Evolutionary conservation across 2,888 invertebrate genomes (phyloP), one percentile per base, ranked within the genome.

Genomic region (Cephus nigrinus): DNA sequence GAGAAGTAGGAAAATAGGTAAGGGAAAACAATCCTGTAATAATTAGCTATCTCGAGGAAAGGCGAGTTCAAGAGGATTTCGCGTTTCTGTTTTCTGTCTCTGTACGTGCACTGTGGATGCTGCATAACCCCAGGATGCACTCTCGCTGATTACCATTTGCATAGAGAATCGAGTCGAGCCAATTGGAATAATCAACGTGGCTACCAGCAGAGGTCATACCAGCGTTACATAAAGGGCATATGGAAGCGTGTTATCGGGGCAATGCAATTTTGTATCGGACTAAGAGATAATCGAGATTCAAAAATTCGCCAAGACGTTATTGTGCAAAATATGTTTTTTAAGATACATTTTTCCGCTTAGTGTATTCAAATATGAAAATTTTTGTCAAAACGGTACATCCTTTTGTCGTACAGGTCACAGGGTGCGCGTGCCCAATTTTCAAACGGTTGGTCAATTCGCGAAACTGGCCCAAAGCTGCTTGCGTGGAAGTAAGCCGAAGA

Each of bases 101-200:
- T 35, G 23, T 15, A 35, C 76, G 78, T 55, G 75, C 71, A n/a
- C 31, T 9, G 71, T 32, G 71, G 32, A 71, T 33, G 71, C 15
- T 74, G 81, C 82, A 79, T 84, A 83, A 86, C 83, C 82, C 80
- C 85, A 79, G 81, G 87, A 83, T 80, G 86, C 89, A 90, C 90
- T 90, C 84, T 87, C 81, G 82, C 81, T 89, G 90, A 90, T 90
- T 90, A 88, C 86, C 84, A 87, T 86, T 86, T 86, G 85, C 86
- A 83, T 85, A 86, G 85, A 83, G 88, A 85, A 86, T 88, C 84
- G 85, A 80, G 75, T 73, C 71, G 78, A 55, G 32, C 36, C 75
- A 80, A 82, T 81, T 82, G 82, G 82, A 78, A 80, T 82, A 82
- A 85, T 86, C 84, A 83, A 80, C 82, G 40, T 12, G 23, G 35